Conservation (phyloP, 2,797 vertebrate genomes). For the Presbytis comata region DNA sequence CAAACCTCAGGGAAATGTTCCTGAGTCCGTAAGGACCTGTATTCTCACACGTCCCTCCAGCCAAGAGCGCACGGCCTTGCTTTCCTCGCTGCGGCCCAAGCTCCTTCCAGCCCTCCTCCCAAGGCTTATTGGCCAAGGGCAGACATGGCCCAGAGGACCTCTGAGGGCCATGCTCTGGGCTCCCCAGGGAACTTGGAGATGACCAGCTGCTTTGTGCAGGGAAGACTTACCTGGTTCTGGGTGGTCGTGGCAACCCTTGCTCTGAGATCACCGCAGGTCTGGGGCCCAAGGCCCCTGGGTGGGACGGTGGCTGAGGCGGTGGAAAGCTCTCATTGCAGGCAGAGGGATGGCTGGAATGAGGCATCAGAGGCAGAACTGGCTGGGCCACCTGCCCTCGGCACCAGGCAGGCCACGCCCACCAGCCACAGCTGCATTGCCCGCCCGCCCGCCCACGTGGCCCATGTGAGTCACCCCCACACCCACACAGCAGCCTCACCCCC, state of each 20-base stretch:
- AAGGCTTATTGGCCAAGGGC: not conserved
- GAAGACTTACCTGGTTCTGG: conserved; percentile 52
- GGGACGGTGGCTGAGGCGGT: not conserved
- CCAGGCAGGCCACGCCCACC: conserved; percentile 68
- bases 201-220: no score
- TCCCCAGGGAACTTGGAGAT: not conserved
- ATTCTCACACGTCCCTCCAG: not conserved
- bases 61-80: not conserved
- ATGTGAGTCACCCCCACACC: conserved; percentile 67
- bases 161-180: not conserved
- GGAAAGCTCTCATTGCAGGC: conserved; percentile 57
- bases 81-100: not conserved
- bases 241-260: not conserved
- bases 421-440: not conserved
- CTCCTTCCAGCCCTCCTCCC: not conserved
- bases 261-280: conserved; percentile 51
- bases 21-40: not conserved
- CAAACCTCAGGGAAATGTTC: not conserved
- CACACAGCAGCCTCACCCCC: not conserved
- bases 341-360: conserved; percentile 76
- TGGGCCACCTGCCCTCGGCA: conserved; percentile 79
- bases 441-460: conserved; percentile 44
- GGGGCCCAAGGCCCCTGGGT: not conserved
- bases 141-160: not conserved
- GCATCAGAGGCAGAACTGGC: conserved; percentile 83